These are phyloP conservation scores for Anniella stebbinsi DNA, from an alignment of 2,797 vertebrate species.

Conservation along the genomic window DNA sequence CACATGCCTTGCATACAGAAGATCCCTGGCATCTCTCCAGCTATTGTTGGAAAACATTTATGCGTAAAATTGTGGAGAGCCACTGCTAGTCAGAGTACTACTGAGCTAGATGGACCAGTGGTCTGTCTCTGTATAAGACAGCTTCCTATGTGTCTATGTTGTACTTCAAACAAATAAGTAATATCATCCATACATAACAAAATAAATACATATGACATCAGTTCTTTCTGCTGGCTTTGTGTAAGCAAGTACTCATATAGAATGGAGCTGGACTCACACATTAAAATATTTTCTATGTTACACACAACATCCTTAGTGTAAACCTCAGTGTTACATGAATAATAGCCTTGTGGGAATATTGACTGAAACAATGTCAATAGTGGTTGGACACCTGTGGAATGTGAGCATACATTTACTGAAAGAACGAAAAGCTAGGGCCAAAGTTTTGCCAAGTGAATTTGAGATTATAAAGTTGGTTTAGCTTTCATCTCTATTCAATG, in stretches of 20 bases:
- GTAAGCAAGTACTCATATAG: background rate
- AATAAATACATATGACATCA: background rate
- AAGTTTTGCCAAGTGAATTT: constrained; percentile 13
- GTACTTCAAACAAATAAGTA: background rate
- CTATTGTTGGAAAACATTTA: background rate
- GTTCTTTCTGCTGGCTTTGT: too few species aligned
- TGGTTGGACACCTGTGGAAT: background rate
- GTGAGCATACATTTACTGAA: background rate
- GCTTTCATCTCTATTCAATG: background rate
- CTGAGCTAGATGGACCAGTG: background rate
- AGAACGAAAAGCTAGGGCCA: background rate
- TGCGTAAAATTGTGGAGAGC: background rate
- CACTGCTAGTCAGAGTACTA: background rate
- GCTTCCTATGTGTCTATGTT: too few species aligned
- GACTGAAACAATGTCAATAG: constrained; percentile 1
- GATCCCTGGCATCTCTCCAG: background rate
- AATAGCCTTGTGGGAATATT: background rate
- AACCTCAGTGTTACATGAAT: background rate
- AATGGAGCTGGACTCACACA: background rate
- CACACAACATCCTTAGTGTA: background rate
- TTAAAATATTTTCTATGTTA: background rate
- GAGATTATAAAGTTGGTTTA: background rate
- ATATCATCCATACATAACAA: background rate
- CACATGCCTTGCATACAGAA: background rate
- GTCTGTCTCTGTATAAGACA: too few species aligned